Evolutionary conservation across 2,113 vertebrate genomes (phyloP), one percentile per base, ranked within the genome.

Genomic region (Leptobrachium leishanense): DNA sequence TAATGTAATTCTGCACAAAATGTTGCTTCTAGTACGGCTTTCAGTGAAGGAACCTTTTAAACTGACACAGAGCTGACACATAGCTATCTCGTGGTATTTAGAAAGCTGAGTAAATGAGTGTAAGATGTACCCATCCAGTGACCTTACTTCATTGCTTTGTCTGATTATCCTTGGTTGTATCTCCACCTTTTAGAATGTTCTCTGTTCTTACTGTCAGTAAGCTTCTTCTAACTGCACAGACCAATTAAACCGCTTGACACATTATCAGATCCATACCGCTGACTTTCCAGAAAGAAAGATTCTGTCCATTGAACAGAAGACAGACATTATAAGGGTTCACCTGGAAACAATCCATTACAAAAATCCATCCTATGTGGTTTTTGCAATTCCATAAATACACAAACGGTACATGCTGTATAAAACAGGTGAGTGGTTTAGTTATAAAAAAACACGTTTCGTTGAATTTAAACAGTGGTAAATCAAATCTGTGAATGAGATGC

Each of bases 1-100:
- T 55, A 50, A 55, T 72, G 44, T 55, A 55, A 72, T 72, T 9
- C 40, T 74, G 59, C 20, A 11, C 43, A 62, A 74, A 64, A 64
- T 74, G 72, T 74, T 74, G 55, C 43, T 70, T 70, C 44, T 70
- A 70, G 68, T 42, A 46, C 40, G 54, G n/a, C 69, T 72, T 40
- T 41, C 46, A 12, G n/a, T 13, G 43, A 72, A 6, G 39, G 6
- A 46, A 72, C 69, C 69, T 72, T 59, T 59, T 59, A 59, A 41
- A 43, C 11, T 8, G 39, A 15, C 40, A 43, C 66, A 13, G 66
- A 68, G 41, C 41, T 68, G 66, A 68, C 66, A 68, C 63, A 40
- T 68, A 4, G 42, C 39, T 43, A 40, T 68, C 11, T 43, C 40
- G 42, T 43, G 42, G 42, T 68, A 43, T 43, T 43, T 15, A 68